Conservation (phyloP, 2,888 invertebrate species). For the Caradrina clavipalpis region DNA sequence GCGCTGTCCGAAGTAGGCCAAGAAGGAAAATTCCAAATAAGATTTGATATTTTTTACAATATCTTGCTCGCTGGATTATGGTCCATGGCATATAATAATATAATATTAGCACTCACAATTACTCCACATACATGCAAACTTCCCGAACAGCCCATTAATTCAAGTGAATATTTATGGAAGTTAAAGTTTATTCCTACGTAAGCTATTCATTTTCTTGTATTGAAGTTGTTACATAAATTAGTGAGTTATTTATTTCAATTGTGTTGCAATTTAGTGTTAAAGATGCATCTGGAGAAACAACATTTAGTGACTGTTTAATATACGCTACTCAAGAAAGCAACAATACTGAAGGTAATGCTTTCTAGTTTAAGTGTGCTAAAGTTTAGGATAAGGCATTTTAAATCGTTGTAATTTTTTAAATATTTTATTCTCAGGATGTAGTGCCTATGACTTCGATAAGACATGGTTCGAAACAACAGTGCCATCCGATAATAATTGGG, state of each 20-base stretch:
- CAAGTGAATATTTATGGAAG: slow-evolving; percentile 79
- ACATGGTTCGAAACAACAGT: slow-evolving; percentile 80
- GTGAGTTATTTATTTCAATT: slow-evolving; percentile 1
- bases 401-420: neutral
- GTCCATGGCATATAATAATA: slow-evolving; percentile 82
- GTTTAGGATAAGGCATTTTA: neutral
- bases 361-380: neutral
- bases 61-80: slow-evolving; percentile 78
- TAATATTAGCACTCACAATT: slow-evolving; percentile 82
- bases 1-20: slow-evolving; percentile 77
- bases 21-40: slow-evolving; percentile 84
- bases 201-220: slow-evolving; percentile 47
- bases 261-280: slow-evolving; percentile 42
- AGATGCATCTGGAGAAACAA: slow-evolving; percentile 40
- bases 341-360: slow-evolving; percentile 46
- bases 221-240: neutral
- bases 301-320: slow-evolving; percentile 73
- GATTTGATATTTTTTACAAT: slow-evolving; percentile 83
- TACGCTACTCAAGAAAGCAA: slow-evolving; percentile 54
- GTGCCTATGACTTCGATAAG: slow-evolving; percentile 72
- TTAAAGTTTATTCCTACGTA: slow-evolving; percentile 75
- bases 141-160: slow-evolving; percentile 75
- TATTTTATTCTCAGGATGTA: slow-evolving; percentile 71
- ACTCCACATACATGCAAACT: slow-evolving; percentile 84
- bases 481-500: slow-evolving; percentile 79